Base-by-base conservation (phyloP, 2,113 vertebrate genomes). In the Castor canadensis region DNA sequence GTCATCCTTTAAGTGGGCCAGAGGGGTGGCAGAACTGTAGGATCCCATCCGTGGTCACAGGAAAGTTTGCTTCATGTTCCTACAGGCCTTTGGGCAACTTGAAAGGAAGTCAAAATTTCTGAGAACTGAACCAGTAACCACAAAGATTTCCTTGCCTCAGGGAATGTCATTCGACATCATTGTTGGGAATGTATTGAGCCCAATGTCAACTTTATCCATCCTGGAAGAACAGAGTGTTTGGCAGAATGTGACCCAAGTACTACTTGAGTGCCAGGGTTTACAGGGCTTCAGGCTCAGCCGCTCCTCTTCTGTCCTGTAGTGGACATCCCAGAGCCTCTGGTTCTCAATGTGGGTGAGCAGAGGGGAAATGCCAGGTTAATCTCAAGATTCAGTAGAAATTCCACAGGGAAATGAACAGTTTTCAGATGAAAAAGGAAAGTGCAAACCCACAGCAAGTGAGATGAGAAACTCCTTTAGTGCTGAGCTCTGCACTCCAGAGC, bases 401-500 rank as follows among this genome's bases (percentile, higher is more conserved):
- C 89, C n/a, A 84, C 97, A 40, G 89, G 80, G 76, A 97, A 97
- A 95, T 19, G 93, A 98, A 95, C 0, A 1, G 90, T 79, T 97
- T 91, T 95, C 95, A 97, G 97, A 95, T 95, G 93, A 97, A 6
- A 0, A 79, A 76, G 45, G 24, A 28, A 35, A 83, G 87, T 95
- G 95, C 95, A 93, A 97, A 95, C 96, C 97, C 92, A 95, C 80
- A 93, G 87, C 80, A 76, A 71, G 56, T 94, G 91, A 98, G 47
- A 32, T 89, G 92, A 97, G 76, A 40, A 35, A 94, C 91, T 95
- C 93, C 95, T 95, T 96, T 91, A 80, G 95, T 75, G 84, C 94
- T 95, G 95, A 94, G 77, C 97, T 95, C 97, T 79, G 96, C 95
- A 97, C 80, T 90, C 96, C 97, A 91, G 84, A 43, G 47, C 97